Base-by-base conservation (phyloP, 2,797 vertebrate genomes). In the Hippocampus kuda region DNA sequence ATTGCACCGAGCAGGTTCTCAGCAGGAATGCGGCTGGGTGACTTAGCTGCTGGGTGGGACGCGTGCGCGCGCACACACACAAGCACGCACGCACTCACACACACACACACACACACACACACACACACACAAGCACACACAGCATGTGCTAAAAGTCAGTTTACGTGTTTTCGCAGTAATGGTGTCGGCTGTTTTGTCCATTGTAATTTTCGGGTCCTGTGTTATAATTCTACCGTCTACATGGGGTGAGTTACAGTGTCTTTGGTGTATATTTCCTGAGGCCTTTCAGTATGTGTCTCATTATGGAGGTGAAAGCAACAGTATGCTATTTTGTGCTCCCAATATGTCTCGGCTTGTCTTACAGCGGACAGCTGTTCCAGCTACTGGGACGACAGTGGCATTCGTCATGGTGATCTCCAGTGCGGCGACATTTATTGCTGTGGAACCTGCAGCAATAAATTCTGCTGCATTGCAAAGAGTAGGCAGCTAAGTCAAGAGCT, bases 1-100 rank as follows among this genome's bases (percentile, higher is more conserved):
- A 65, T 44, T 26, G 41, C 42, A 65, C 63, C 63, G 6, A 65
- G 7, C 63, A 24, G 42, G 42, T 65, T 65, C 42, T 56, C 18
- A 0, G 20, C 0, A 74, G 78, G 85, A 88, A 87, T 87, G 85
- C 24, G 65, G 84, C 48, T 27, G 18, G 69, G 53, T 68, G 20
- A 64, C 73, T 68, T 73, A 12, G 70, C 44, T 2, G 0, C 34
- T 82, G 77, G 66, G 76, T 70, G 75, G 63, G 70, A 72, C 75
- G 9, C 5, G 3, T 30, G 22, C 57, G 8, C 6, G 1, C 57
- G 38, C 59, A 61, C 16, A 10, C 16, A 6, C 34, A 4, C 30
- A 30, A 2, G 3, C 27, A 30, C 5, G 3, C 59, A 11, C 57
- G 7, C 26, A 4, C 57, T 38, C 59, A 61, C 16, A 20, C 27